Evolutionary conservation across 2,888 invertebrate genomes (phyloP).

Genomic region (Azorinus chamasolen): DNA sequence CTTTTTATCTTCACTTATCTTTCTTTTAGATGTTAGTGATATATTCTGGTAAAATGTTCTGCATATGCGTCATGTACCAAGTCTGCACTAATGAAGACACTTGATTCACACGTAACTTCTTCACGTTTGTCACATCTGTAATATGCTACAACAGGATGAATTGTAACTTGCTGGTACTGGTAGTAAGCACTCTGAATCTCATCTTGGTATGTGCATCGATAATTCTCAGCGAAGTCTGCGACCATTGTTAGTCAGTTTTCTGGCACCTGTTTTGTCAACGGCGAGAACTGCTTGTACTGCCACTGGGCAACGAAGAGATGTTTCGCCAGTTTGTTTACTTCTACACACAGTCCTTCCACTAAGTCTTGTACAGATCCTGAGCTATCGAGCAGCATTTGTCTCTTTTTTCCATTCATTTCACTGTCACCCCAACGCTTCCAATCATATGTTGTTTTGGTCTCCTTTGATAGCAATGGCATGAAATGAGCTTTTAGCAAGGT

Average conservation of each 20-base stretch:
- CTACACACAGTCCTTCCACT: slow-evolving; percentile 15
- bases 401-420: slow-evolving; percentile 7
- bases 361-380: slow-evolving; percentile 9
- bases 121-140: slow-evolving; percentile 15
- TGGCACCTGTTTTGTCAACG: slow-evolving; percentile 22
- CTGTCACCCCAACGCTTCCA: slow-evolving; percentile 39
- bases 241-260: slow-evolving; percentile 22
- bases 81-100: slow-evolving; percentile 15
- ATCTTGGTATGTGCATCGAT: slow-evolving; percentile 32
- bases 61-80: slow-evolving; percentile 17
- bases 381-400: slow-evolving; percentile 21
- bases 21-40: slow-evolving; percentile 7
- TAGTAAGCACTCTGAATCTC: slow-evolving; percentile 37
- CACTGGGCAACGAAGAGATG: slow-evolving; percentile 40
- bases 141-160: slow-evolving; percentile 12
- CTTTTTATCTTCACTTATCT: too few relatives aligned
- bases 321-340: slow-evolving; percentile 12
- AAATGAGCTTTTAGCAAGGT: not conserved
- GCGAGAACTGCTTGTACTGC: slow-evolving; percentile 35
- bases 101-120: slow-evolving; percentile 10
- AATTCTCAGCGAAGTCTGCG: slow-evolving; percentile 43
- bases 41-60: not conserved
- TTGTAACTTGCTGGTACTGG: slow-evolving; percentile 22
- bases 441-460: not conserved
- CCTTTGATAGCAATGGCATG: not conserved